Base-by-base conservation (phyloP, 2,797 vertebrate species). In the Anguilla anguilla region DNA sequence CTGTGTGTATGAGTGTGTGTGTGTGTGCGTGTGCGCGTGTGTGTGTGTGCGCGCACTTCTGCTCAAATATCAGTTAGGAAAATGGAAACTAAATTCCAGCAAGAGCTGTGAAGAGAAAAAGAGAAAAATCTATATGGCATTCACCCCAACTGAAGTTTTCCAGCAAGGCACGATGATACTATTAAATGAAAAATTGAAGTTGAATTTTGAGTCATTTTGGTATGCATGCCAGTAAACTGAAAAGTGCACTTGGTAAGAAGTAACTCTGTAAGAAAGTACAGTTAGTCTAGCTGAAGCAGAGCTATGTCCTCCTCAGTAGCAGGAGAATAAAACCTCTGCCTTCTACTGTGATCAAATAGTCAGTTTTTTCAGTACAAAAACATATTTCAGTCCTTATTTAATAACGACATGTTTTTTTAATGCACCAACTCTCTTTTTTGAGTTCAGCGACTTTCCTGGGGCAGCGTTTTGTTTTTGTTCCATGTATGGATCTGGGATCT, bases 181-280 rank as follows among this genome's bases (percentile, higher is more conserved):
- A 43, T 17, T 17, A 79, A 6, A 4, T 7, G 22, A 61, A 61
- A 69, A 28, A 9, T 69, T 9, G 0, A 9, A 7, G 35, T 35
- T 35, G n/a, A 69, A 69, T 22, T n/a, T 1, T 6, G n/a, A 69
- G n/a, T 28, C 7, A 69, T 28, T 28, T 69, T 31, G 11, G 11
- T 72, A 15, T 31, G 28, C 11, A 31, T 15, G 28, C 39, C 13
- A 43, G 57, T 88, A 84, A 89, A 91, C 67, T 87, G 85, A 91
- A 39, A 91, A 35, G 35, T 35, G 35, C 35, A 35, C 35, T 35
- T 35, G 6, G 28, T 72, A 28, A 35, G 35, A 35, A 35, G 35
- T 35, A 2, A 0, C 10, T 72, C 61, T 67, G 59, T 61, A 17
- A 22, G 55, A 91, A 28, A 83, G 72, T 46, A 89, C 35, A 35